phyloP scores from a whole-genome alignment of 2,113 vertebrate genomes.

The Lanius collurio region DNA sequence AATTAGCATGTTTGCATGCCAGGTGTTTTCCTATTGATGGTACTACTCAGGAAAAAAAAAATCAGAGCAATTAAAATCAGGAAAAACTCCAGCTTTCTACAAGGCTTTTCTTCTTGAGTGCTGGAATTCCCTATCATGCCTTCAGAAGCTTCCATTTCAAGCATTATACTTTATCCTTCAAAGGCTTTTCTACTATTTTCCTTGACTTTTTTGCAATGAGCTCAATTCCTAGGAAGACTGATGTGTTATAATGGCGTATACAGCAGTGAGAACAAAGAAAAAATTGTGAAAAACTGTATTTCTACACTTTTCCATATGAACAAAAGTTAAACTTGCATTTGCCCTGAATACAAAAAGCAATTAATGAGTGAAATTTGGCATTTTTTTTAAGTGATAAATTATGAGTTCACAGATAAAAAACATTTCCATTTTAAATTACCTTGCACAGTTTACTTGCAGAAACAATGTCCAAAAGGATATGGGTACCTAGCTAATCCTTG shows the following conservation, averaged over 20 bases:
- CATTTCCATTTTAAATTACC: background rate
- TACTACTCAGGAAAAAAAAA: background rate
- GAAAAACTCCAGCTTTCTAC: background rate
- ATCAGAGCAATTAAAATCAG: background rate
- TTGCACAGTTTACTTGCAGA: background rate
- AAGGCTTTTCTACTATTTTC: background rate
- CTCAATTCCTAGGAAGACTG: background rate
- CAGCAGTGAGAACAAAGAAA: background rate
- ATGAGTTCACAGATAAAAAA: background rate
- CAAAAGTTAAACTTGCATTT: background rate
- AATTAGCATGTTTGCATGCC: background rate
- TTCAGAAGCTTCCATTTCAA: background rate
- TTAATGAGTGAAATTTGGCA: background rate
- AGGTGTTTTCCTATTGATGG: background rate
- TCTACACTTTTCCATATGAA: background rate
- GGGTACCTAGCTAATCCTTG: background rate
- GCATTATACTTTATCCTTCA: background rate
- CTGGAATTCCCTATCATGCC: background rate
- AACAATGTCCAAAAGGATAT: background rate
- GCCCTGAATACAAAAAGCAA: background rate
- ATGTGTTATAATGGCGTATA: background rate
- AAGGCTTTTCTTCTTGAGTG: accelerated
- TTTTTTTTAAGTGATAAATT: background rate
- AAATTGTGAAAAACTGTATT: background rate
- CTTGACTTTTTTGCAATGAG: background rate